Conservation (phyloP, 2,113 vertebrate species). For the Cichladusa arquata region DNA sequence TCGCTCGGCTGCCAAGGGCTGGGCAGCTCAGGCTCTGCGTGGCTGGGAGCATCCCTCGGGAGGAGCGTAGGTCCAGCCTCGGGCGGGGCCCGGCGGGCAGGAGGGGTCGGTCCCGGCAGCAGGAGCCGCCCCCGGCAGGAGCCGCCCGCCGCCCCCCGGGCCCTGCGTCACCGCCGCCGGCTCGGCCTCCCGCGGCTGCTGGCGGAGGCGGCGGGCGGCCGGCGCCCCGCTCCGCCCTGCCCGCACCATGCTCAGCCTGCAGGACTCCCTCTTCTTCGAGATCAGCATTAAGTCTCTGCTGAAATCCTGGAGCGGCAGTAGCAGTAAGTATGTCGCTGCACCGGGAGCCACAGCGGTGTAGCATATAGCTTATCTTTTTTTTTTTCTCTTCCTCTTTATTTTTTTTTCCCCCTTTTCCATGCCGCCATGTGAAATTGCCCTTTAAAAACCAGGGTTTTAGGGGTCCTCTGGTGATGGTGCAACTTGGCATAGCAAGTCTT, state of each 20-base stretch:
- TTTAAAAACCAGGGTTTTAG: background rate
- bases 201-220: background rate
- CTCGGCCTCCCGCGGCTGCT: background rate
- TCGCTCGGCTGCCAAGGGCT: fast-evolving
- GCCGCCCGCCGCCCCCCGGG: background rate
- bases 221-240: background rate
- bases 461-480: background rate
- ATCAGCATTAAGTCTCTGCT: slow-evolving; percentile 98
- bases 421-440: background rate
- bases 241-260: slow-evolving; percentile 90
- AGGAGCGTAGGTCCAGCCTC: background rate
- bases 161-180: slow-evolving; percentile 64
- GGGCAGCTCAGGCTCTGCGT: background rate
- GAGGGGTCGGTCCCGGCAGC: background rate
- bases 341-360: background rate
- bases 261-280: slow-evolving; percentile 96
- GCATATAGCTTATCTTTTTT: background rate
- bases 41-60: background rate
- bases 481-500: background rate
- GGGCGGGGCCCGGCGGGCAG: background rate
- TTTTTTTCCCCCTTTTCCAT: background rate
- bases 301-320: slow-evolving; percentile 90
- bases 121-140: background rate
- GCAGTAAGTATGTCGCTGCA: slow-evolving; percentile 82
- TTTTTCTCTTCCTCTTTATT: too few relatives aligned